phyloP scores from a whole-genome alignment of 2,888 invertebrate genomes.

The Theretra japonica region DNA sequence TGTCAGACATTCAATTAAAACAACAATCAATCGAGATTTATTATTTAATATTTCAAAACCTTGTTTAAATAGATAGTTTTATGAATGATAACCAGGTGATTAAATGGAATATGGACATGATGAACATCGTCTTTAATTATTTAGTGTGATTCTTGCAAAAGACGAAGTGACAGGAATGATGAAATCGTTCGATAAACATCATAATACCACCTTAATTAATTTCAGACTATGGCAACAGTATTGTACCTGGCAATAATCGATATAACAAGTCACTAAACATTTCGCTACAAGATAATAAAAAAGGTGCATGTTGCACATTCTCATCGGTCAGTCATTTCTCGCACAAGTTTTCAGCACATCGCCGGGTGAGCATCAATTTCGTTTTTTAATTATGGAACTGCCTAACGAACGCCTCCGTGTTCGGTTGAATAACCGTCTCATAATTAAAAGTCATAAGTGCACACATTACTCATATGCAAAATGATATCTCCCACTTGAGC shows the following conservation, averaged over 20 bases:
- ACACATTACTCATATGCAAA: slow-evolving; percentile 16
- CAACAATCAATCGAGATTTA: not conserved
- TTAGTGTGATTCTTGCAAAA: not conserved
- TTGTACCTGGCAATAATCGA: not conserved
- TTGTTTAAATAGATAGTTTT: slow-evolving; percentile 1
- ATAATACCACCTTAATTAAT: not conserved
- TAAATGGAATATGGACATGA: not conserved
- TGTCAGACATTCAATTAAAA: slow-evolving; percentile 8
- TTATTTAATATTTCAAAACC: not conserved
- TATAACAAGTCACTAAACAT: slow-evolving; percentile 13
- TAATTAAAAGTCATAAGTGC: slow-evolving; percentile 28
- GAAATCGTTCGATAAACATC: not conserved
- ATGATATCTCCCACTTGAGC: slow-evolving; percentile 12
- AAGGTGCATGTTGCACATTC: slow-evolving; percentile 44
- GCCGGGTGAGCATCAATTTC: slow-evolving; percentile 64
- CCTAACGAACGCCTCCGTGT: slow-evolving; percentile 38
- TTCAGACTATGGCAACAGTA: not conserved
- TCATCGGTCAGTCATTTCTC: slow-evolving; percentile 56
- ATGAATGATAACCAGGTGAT: not conserved
- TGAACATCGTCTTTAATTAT: not conserved
- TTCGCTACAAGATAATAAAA: slow-evolving; percentile 35
- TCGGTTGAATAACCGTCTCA: slow-evolving; percentile 3
- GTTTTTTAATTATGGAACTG: slow-evolving; percentile 39
- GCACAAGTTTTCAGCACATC: slow-evolving; percentile 69
- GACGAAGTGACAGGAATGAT: not conserved